Base-by-base conservation (phyloP, 1,140 invertebrate genomes). In the Papilio aristodemus region DNA sequence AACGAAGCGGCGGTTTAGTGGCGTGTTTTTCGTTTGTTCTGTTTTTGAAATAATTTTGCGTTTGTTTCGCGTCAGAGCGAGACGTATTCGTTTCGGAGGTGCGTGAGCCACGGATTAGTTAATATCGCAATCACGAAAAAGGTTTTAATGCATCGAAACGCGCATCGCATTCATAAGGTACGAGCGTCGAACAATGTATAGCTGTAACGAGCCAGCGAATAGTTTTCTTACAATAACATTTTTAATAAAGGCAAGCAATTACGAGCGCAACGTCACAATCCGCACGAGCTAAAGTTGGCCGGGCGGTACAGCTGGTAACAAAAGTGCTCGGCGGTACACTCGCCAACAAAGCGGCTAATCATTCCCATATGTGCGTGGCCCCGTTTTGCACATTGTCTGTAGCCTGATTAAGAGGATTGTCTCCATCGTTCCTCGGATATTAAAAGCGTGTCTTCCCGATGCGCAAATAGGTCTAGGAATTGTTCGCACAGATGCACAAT, bases 321-420 rank as follows among this genome's bases (percentile, higher is more conserved):
- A 89, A 89, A 89, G 83, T 87, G 79, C 72, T 66, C 63, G 63
- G 74, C 77, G 81, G 77, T 81, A 77, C 81, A 79, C 78, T 84
- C 77, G 73, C 78, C 81, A 83, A 90, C 88, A 90, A 90, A 89
- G 85, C 86, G 81, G 78, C 85, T 89, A 91, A 91, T 91, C 86
- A 90, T 83, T 78, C 78, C 79, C 80, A 81, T 85, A 80, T 82
- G 83, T 87, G 84, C 85, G 87, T 91, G 89, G 86, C 89, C 89
- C 76, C 80, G 81, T 91, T 91, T 84, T 82, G 75, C 73, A 84
- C 87, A 91, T 86, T 90, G 89, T 91, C 87, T 89, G 82, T 74
- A 57, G 78, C 72, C 77, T 91, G 89, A 91, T 91, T 91, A 91
- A 91, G 89, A 90, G 87, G 86, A 91, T 91, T 91, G 89, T 91